Conservation (phyloP, 2,113 vertebrate species). For the Chaetodon auriga region DNA sequence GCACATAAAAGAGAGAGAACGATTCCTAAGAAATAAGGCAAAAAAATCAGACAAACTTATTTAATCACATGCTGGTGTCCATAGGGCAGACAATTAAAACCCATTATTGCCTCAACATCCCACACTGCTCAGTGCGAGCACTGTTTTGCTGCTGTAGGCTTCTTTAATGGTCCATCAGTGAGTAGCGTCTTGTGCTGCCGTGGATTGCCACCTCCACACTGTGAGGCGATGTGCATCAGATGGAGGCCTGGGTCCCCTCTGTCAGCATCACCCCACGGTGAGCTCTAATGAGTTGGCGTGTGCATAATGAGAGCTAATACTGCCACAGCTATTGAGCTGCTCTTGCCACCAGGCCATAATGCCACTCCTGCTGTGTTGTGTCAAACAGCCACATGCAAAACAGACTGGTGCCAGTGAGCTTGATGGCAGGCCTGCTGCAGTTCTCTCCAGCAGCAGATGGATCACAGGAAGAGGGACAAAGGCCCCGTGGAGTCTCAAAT, state of each 20-base stretch:
- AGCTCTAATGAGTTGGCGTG: constrained; percentile 71
- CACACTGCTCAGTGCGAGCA: constrained; percentile 44
- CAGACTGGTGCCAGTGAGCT: constrained; percentile 63
- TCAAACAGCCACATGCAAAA: constrained; percentile 67
- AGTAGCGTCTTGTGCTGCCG: constrained; percentile 23
- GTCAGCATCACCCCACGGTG: constrained; percentile 73
- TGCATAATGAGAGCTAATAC: constrained; percentile 66
- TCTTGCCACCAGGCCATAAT: constrained; percentile 59
- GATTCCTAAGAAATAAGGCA: neutral
- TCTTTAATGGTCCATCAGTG: constrained; percentile 67
- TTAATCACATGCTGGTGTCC: constrained; percentile 18
- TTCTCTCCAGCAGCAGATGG: constrained; percentile 69
- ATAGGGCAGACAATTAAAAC: constrained; percentile 42
- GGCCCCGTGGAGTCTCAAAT: constrained; percentile 56
- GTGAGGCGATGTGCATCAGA: constrained; percentile 43
- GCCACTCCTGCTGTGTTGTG: constrained; percentile 64
- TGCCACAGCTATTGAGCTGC: constrained; percentile 51
- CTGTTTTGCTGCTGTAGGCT: constrained; percentile 48
- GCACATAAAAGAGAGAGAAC: neutral
- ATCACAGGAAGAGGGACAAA: constrained; percentile 56
- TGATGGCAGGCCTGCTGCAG: constrained; percentile 55
- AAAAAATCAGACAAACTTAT: neutral
- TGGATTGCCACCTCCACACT: constrained; percentile 49
- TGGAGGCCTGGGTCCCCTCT: constrained; percentile 42
- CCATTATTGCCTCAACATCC: constrained; percentile 43